Evolutionary conservation across 2,113 vertebrate genomes (phyloP).

Genomic region (Neoarius graeffei): DNA sequence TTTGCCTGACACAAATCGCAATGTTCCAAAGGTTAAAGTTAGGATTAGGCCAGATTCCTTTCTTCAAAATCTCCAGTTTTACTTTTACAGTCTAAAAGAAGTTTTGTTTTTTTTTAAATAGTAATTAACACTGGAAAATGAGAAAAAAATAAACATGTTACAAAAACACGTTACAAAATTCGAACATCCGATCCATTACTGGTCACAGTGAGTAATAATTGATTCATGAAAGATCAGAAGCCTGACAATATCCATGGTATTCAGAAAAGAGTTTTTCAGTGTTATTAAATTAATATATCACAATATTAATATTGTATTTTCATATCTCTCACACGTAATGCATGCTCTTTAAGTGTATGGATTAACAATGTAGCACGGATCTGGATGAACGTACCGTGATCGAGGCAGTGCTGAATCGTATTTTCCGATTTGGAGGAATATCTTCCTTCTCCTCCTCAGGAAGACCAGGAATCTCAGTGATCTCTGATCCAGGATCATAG

Average conservation of each 20-base stretch:
- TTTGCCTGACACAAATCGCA: background rate
- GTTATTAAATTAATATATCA: background rate
- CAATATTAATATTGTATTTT: background rate
- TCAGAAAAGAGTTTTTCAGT: background rate
- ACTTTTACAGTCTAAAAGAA: background rate
- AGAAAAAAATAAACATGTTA: background rate
- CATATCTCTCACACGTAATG: background rate
- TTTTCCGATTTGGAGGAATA: conserved; percentile 87
- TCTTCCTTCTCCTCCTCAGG: conserved; percentile 89
- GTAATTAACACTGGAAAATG: background rate
- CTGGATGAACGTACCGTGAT: conserved; percentile 84
- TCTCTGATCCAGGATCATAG: conserved; percentile 87
- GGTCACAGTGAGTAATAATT: background rate
- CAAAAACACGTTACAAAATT: background rate
- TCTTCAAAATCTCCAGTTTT: background rate
- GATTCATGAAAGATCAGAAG: background rate
- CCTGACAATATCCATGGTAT: background rate
- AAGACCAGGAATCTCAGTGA: conserved; percentile 87
- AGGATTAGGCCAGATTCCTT: background rate
- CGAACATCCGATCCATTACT: background rate
- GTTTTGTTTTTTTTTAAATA: background rate
- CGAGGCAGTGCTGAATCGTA: conserved; percentile 89
- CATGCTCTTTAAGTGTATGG: background rate
- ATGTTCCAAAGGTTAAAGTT: background rate
- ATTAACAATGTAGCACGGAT: background rate